Percentiles rank a stretch among this genome's conserved stretches.
Conservation (phyloP, 2,888 invertebrate genomes). For the Lasius fuliginosus region DNA sequence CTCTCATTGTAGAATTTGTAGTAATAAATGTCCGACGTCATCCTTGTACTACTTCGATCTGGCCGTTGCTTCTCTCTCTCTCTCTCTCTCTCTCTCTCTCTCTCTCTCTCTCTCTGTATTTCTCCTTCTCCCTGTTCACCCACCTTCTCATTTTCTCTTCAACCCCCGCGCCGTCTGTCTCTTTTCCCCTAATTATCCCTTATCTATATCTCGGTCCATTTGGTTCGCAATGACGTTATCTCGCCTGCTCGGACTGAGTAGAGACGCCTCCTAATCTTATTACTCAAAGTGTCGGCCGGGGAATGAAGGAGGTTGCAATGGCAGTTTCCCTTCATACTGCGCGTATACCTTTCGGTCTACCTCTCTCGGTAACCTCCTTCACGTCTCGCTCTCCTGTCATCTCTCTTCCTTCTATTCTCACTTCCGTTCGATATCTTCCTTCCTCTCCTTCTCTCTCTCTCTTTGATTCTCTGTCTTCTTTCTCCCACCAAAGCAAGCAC, state of each 20-base stretch:
- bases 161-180: slow-evolving; percentile 77
- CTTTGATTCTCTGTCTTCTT: slow-evolving; percentile 8
- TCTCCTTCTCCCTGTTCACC: slow-evolving; percentile 34
- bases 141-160: slow-evolving; percentile 68
- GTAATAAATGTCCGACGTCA: slow-evolving; percentile 84
- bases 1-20: slow-evolving; percentile 79
- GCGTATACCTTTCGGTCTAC: slow-evolving; percentile 65
- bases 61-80: slow-evolving; percentile 68
- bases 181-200: slow-evolving; percentile 85
- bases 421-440: slow-evolving; percentile 34
- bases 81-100: slow-evolving; percentile 62
- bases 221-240: slow-evolving; percentile 86
- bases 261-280: slow-evolving; percentile 83
- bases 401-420: slow-evolving; percentile 41
- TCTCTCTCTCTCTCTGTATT: slow-evolving; percentile 61
- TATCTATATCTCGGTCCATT: slow-evolving; percentile 86
- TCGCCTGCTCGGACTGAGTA: slow-evolving; percentile 78
- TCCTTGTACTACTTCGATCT: slow-evolving; percentile 72
- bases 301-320: slow-evolving; percentile 80
- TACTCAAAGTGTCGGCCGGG: slow-evolving; percentile 84
- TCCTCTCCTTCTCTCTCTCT: slow-evolving; percentile 13
- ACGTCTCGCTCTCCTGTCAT: slow-evolving; percentile 37
- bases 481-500: slow-evolving; percentile 61
- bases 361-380: slow-evolving; percentile 43
- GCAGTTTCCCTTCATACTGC: slow-evolving; percentile 78